Evolutionary conservation across 2,797 vertebrate genomes (phyloP), one percentile per base, ranked within the genome.

Genomic region (Pitangus sulphuratus): DNA sequence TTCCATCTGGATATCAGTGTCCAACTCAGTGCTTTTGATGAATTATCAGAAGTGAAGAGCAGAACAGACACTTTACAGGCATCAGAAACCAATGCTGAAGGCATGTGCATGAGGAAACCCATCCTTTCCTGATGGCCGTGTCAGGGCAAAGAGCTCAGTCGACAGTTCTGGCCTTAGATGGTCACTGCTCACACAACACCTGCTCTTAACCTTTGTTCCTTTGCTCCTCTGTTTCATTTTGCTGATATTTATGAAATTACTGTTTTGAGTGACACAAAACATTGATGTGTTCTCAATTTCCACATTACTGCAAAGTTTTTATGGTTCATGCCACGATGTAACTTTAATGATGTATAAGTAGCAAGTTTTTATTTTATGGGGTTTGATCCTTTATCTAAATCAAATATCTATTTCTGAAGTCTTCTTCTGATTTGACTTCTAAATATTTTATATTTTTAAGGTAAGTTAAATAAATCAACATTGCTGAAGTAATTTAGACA

Each of bases 81-180:
- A 79, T 33, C 44, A 61, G 68, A 47, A 79, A 87, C 48, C 15
- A 42, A 6, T 54, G 30, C 8, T 68, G 45, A 51, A 81, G 40
- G 4, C 5, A 15, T 9, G 6, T 16, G 25, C 1, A 1, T 16
- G n/a, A 70, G n/a, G 25, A 26, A 78, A 2, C 9, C 13, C 1
- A 8, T 61, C 56, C 31, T 85, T 24, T 47, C 11, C 57, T 40
- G 6, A 33, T 37, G 58, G 4, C 9, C 2, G 6, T 25, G n/a
- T 50, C 50, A 61, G 37, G 31, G 5, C 19, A 31, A 51, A 66
- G 6, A 53, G 8, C 47, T 35, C 21, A 11, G 26, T 5, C 79
- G 16, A 2, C 5, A 5, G 3, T 37, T 77, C 17, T 74, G 53
- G n/a, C n/a, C 19, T 26, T 17, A 20, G 11, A 21, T 1, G 1